Evolutionary conservation across 1,140 invertebrate species (phyloP).

Genomic region (Delia radicum): DNA sequence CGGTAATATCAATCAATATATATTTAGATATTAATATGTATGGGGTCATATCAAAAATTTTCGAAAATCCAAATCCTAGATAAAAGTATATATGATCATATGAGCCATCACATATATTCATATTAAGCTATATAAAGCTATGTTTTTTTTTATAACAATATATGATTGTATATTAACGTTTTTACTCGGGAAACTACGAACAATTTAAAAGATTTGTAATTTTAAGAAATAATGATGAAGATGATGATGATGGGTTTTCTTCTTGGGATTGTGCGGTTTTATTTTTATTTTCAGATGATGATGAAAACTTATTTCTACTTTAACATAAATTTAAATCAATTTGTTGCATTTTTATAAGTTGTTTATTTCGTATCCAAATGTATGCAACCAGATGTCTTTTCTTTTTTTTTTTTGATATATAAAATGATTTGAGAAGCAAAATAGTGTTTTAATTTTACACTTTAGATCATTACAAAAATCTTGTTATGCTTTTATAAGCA

Average conservation of each 20-base stretch:
- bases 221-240: neutral
- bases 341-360: neutral
- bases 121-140: no score
- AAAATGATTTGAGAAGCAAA: neutral
- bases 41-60: no score
- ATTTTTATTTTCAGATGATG: neutral
- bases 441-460: neutral
- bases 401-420: neutral
- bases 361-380: neutral
- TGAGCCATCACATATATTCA: no score
- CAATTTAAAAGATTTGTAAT: no score
- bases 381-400: slow-evolving; percentile 1
- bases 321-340: neutral
- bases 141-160: no score
- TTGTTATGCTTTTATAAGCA: no score
- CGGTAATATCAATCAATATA: no score
- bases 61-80: no score
- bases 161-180: no score
- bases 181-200: no score
- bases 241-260: neutral
- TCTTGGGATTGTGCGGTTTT: neutral
- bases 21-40: no score
- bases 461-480: neutral
- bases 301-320: neutral
- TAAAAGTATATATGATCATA: no score